Conservation (phyloP, 2,888 invertebrate species). For the Eilema depressum region DNA sequence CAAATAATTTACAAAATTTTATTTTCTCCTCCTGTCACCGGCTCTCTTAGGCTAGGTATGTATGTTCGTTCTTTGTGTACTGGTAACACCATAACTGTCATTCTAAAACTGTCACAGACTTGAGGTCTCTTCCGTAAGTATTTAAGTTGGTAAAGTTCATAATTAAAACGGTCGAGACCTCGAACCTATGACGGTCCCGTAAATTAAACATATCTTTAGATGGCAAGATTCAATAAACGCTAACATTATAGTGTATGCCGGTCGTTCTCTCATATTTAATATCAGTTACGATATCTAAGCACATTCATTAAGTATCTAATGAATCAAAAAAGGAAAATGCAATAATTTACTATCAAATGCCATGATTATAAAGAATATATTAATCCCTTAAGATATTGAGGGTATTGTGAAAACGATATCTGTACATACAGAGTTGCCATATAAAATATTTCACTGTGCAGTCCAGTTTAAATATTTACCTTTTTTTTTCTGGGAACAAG, state of each 20-base stretch:
- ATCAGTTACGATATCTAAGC: slow-evolving; percentile 45
- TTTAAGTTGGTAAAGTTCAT: slow-evolving; percentile 10
- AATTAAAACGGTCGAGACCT: slow-evolving; percentile 29
- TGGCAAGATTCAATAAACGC: slow-evolving; percentile 86
- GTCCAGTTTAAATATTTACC: background rate
- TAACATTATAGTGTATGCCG: slow-evolving; percentile 76
- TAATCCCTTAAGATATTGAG: slow-evolving; percentile 24
- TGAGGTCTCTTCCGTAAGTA: slow-evolving; percentile 46
- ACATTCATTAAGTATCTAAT: slow-evolving; percentile 41
- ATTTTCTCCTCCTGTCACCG: slow-evolving; percentile 79
- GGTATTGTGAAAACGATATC: slow-evolving; percentile 29
- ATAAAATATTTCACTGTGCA: background rate
- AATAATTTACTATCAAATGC: slow-evolving; percentile 36
- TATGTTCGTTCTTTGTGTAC: slow-evolving; percentile 82
- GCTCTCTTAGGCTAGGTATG: slow-evolving; percentile 80
- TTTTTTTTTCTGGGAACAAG: background rate
- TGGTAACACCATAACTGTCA: slow-evolving; percentile 84
- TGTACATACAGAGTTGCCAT: slow-evolving; percentile 12
- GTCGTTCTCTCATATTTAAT: slow-evolving; percentile 25
- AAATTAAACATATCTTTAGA: slow-evolving; percentile 75
- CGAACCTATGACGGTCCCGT: slow-evolving; percentile 64
- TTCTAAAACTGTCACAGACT: slow-evolving; percentile 65
- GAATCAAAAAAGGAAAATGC: slow-evolving; percentile 39
- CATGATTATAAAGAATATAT: slow-evolving; percentile 30
- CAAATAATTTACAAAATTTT: slow-evolving; percentile 84